Conservation (phyloP, 1,140 invertebrate genomes). For the Sminthurinus signatus region DNA sequence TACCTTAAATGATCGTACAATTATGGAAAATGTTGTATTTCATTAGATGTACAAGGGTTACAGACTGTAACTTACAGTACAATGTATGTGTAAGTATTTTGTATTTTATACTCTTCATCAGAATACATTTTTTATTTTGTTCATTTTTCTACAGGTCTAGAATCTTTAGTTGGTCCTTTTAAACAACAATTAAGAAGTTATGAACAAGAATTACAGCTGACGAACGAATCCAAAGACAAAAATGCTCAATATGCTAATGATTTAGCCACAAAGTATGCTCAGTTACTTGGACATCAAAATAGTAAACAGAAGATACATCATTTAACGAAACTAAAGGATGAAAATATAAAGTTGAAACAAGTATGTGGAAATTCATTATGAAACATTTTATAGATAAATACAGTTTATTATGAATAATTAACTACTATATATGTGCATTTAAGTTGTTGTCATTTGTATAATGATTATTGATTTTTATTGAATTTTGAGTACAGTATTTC, state of each 20-base stretch:
- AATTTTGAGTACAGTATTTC: neutral
- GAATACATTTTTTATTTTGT: too few relatives aligned
- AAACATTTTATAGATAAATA: neutral
- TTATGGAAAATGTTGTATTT: too few relatives aligned
- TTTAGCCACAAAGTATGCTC: conserved; percentile 55
- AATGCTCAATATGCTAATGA: conserved; percentile 47
- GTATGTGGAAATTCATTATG: conserved; percentile 3
- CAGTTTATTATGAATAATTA: too few relatives aligned
- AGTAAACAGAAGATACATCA: conserved; percentile 62
- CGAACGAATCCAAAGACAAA: conserved; percentile 44
- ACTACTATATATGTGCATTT: neutral
- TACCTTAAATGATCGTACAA: too few relatives aligned
- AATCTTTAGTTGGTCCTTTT: conserved; percentile 42
- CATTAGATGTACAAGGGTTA: too few relatives aligned
- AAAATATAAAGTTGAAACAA: conserved; percentile 45
- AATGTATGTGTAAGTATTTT: too few relatives aligned
- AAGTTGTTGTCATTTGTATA: neutral
- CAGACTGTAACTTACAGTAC: too few relatives aligned
- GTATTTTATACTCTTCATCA: too few relatives aligned
- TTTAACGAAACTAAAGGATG: conserved; percentile 56
- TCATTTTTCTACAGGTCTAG: neutral
- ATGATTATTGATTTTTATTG: neutral
- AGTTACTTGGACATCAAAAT: conserved; percentile 60
- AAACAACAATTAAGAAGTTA: conserved; percentile 46
- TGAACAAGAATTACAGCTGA: conserved; percentile 47